These are phyloP conservation scores for Myotis daubentonii DNA, from an alignment of 2,797 vertebrate species.

Conservation along the genomic window DNA sequence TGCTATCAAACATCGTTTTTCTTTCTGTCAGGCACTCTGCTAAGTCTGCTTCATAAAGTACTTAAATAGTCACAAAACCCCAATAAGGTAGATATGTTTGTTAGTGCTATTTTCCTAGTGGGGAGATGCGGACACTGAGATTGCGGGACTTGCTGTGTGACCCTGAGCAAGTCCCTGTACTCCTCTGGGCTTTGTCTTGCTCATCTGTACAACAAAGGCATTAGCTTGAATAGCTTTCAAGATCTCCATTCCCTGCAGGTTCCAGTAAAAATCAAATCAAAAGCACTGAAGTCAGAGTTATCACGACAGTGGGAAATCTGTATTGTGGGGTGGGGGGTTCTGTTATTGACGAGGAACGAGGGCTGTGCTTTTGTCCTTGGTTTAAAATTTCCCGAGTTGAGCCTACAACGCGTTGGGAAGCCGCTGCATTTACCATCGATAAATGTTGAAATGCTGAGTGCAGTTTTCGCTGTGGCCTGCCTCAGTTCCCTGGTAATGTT, in stretches of 20 bases:
- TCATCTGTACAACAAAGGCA: not conserved
- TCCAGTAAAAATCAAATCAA: not conserved
- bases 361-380: not conserved
- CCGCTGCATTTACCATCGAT: not conserved
- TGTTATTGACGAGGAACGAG: not conserved
- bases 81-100: not conserved
- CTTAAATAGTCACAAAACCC: not conserved
- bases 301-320: not conserved
- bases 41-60: not conserved
- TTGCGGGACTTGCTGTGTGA: not conserved
- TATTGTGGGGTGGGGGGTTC: not conserved
- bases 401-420: not conserved
- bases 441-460: conserved; percentile 51
- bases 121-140: not conserved
- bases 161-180: not conserved
- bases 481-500: conserved; percentile 28
- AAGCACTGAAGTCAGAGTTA: not conserved
- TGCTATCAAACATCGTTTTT: not conserved
- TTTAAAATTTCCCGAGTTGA: not conserved
- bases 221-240: not conserved
- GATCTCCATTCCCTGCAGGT: not conserved
- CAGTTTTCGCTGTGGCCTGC: conserved; percentile 50
- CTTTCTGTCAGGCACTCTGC: not conserved
- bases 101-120: not conserved
- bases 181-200: not conserved